Percentiles rank a stretch among this genome's conserved stretches.
Evolutionary conservation across 2,888 invertebrate genomes (phyloP).

Genomic region (Phalera bucephala): DNA sequence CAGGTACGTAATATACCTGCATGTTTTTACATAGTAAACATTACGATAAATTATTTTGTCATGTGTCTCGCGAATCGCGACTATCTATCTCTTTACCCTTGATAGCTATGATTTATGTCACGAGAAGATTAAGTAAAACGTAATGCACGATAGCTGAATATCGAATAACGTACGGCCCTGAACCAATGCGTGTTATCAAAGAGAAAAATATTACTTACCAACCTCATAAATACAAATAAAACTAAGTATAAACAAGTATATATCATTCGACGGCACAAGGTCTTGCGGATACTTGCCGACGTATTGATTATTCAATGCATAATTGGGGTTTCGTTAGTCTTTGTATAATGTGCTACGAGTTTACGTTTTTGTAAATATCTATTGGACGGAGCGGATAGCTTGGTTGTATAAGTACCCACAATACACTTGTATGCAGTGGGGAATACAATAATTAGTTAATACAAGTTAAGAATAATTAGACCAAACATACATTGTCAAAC

Average conservation of each 20-base stretch:
- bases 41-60: too few species aligned
- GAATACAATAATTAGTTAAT: too few species aligned
- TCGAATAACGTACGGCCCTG: constrained; percentile 37
- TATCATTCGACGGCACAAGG: constrained; percentile 28
- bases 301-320: constrained; percentile 15
- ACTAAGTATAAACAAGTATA: constrained; percentile 17
- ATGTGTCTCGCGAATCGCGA: too few species aligned
- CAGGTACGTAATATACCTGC: too few species aligned
- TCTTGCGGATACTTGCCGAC: constrained; percentile 23
- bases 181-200: constrained; percentile 45
- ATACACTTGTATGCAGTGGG: too few species aligned
- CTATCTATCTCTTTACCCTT: background rate
- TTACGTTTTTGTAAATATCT: too few species aligned
- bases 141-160: constrained; percentile 21
- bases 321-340: background rate
- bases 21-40: too few species aligned
- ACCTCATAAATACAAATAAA: constrained; percentile 29
- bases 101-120: constrained; percentile 17
- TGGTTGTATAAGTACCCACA: too few species aligned
- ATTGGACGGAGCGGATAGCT: too few species aligned
- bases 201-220: constrained; percentile 29
- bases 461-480: too few species aligned
- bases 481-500: too few species aligned
- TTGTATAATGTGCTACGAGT: too few species aligned
- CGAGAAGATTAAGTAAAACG: constrained; percentile 16